These are phyloP conservation scores for Trachemys scripta DNA, from an alignment of 2,113 vertebrate genomes.

Conservation along the genomic window DNA sequence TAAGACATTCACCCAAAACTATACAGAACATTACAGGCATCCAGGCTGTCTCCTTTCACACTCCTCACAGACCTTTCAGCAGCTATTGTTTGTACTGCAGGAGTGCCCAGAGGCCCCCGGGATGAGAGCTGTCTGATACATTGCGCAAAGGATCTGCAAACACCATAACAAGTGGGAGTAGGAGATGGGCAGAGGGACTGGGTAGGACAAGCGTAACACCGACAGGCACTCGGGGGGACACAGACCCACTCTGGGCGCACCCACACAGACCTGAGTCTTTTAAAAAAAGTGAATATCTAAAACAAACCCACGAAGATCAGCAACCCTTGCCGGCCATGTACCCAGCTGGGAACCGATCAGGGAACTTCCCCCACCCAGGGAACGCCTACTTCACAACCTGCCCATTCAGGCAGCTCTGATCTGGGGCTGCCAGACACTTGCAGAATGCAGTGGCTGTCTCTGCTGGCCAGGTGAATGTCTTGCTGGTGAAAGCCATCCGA, in stretches of 20 bases:
- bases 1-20: not conserved
- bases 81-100: not conserved
- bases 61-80: not conserved
- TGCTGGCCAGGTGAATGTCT: not conserved
- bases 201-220: not conserved
- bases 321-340: too few species aligned
- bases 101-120: not conserved
- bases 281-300: not conserved
- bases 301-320: not conserved
- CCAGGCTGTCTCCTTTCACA: not conserved
- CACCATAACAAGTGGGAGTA: not conserved
- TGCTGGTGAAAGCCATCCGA: too few species aligned
- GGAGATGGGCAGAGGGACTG: not conserved
- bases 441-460: not conserved
- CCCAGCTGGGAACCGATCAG: not conserved
- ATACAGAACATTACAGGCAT: not conserved
- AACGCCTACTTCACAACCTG: not conserved
- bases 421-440: too few species aligned
- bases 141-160: not conserved
- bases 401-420: too few species aligned
- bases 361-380: not conserved
- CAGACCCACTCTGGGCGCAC: not conserved
- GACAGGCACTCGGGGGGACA: too few species aligned
- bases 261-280: not conserved
- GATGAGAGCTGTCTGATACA: fast-evolving